Conservation (phyloP, 2,113 vertebrate genomes). For the Oceanodroma tethys region DNA sequence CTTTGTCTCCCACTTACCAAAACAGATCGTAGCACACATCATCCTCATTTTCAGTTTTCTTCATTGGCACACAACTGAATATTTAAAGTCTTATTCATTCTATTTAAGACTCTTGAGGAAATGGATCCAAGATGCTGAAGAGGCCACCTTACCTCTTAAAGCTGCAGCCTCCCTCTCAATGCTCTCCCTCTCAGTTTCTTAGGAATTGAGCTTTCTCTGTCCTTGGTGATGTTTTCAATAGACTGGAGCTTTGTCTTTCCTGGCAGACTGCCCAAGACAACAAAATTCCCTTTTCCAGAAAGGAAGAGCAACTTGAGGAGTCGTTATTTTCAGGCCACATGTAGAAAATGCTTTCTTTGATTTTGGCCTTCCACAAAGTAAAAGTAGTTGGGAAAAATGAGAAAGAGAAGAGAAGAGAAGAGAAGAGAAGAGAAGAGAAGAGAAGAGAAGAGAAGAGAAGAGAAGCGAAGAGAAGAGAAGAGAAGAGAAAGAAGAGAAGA, state of each 20-base stretch:
- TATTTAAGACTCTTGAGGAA: neutral
- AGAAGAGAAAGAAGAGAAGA: rapidly evolving
- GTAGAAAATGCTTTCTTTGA: neutral
- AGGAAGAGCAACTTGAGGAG: neutral
- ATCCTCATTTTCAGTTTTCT: neutral
- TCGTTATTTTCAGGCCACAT: neutral
- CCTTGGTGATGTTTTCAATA: neutral
- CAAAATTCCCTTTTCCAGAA: neutral
- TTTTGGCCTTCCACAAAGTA: neutral
- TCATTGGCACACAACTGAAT: neutral
- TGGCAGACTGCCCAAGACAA: neutral
- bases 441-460: no score
- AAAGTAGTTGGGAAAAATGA: neutral
- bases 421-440: neutral
- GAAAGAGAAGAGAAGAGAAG: no score
- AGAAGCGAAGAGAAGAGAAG: no score
- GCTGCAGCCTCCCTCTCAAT: neutral
- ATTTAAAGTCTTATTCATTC: neutral
- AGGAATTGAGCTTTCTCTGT: neutral
- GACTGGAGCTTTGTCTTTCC: neutral
- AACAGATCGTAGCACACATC: neutral
- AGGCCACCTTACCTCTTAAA: neutral
- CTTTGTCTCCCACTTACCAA: neutral
- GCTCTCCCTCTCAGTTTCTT: neutral
- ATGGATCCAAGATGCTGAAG: neutral